phyloP scores from a whole-genome alignment of 2,888 invertebrate genomes.

The Napeogenes inachia region DNA sequence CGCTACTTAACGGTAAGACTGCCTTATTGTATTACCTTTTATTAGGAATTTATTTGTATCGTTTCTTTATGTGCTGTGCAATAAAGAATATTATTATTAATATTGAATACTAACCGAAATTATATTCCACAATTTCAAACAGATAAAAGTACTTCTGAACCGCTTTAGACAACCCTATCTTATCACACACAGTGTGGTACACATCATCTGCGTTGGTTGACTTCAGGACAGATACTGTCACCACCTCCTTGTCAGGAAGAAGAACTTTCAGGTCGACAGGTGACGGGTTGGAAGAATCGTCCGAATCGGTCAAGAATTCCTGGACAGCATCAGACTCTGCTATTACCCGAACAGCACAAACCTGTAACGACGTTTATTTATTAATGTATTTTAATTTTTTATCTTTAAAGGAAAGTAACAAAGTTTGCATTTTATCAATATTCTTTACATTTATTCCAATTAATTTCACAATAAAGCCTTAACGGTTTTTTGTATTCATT shows the following conservation, averaged over 20 bases:
- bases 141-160: constrained; percentile 95
- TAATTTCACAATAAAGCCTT: too few species aligned
- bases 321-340: constrained; percentile 98
- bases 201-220: constrained; percentile 94
- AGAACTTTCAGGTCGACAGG: constrained; percentile 87
- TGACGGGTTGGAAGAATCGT: constrained; percentile 87
- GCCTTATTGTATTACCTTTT: too few species aligned
- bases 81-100: too few species aligned
- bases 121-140: constrained; percentile 98
- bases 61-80: too few species aligned
- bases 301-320: constrained; percentile 96
- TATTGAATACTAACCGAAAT: constrained; percentile 85
- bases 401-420: too few species aligned
- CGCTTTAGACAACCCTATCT: constrained; percentile 87
- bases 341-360: constrained; percentile 98
- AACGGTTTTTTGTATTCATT: too few species aligned
- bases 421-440: too few species aligned
- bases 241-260: constrained; percentile 93
- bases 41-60: too few species aligned
- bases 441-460: too few species aligned
- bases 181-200: constrained; percentile 90
- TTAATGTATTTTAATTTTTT: too few species aligned
- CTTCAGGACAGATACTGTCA: constrained; percentile 91
- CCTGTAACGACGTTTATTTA: constrained; percentile 49
- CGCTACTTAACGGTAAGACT: too few species aligned